Conservation (phyloP, 2,888 invertebrate species). For the Agrilus cyanescens region DNA sequence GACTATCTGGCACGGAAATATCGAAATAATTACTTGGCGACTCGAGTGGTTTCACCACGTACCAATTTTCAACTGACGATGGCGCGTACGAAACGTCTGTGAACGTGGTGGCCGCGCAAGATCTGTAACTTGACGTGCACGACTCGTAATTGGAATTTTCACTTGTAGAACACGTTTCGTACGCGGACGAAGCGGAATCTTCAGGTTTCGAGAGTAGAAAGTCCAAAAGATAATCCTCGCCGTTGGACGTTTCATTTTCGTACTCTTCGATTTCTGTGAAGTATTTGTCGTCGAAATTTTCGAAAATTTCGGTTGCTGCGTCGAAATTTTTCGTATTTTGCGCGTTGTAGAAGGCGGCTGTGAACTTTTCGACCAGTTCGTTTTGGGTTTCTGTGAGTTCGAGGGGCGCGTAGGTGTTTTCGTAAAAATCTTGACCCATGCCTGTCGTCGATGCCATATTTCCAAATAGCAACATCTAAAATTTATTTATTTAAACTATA, state of each 20-base stretch:
- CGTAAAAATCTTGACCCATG: neutral
- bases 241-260: conserved; percentile 7
- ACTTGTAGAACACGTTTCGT: neutral
- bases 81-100: neutral
- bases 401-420: neutral
- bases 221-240: conserved; percentile 11
- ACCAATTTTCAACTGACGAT: too few relatives aligned
- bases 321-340: conserved; percentile 18
- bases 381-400: conserved; percentile 22
- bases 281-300: conserved; percentile 23
- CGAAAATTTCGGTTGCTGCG: conserved; percentile 19
- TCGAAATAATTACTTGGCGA: conserved; percentile 21
- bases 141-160: conserved; percentile 3
- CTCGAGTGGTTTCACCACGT: too few relatives aligned
- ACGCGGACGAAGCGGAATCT: conserved; percentile 3
- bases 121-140: neutral
- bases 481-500: too few relatives aligned
- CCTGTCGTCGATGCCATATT: too few relatives aligned
- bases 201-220: conserved; percentile 10
- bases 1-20: neutral
- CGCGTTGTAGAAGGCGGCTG: conserved; percentile 34
- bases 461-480: too few relatives aligned
- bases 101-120: neutral
- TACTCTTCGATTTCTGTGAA: conserved; percentile 14
- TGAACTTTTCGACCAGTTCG: conserved; percentile 35